phyloP scores from a whole-genome alignment of 1,140 invertebrate species.

The Rhopalosiphum maidis region DNA sequence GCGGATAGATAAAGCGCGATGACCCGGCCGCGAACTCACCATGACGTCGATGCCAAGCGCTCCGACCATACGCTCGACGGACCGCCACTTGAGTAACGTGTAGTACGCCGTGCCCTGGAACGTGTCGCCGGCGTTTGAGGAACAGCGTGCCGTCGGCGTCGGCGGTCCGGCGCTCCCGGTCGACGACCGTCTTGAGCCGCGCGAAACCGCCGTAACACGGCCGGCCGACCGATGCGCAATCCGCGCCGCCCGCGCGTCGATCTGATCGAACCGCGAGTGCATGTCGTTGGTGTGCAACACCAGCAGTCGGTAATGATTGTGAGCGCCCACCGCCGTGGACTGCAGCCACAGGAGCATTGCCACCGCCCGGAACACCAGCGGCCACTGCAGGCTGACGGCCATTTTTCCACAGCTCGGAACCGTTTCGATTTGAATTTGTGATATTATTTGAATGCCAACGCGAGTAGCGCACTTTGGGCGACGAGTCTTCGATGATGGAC shows the following conservation, averaged over 20 bases:
- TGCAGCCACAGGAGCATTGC: not conserved
- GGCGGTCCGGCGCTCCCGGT: constrained; percentile 64
- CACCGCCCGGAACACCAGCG: not conserved
- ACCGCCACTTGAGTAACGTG: constrained; percentile 77
- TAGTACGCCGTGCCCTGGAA: constrained; percentile 88
- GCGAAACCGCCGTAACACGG: constrained; percentile 74
- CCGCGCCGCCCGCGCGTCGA: constrained; percentile 59
- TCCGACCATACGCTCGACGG: constrained; percentile 79
- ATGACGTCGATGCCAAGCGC: constrained; percentile 79
- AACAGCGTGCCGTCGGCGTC: constrained; percentile 66
- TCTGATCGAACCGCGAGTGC: constrained; percentile 84
- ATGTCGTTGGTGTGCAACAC: constrained; percentile 91
- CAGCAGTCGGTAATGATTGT: constrained; percentile 59
- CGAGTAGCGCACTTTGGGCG: not conserved
- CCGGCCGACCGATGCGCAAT: constrained; percentile 52
- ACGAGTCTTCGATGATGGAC: no score
- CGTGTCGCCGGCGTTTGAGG: constrained; percentile 87
- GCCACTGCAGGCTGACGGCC: not conserved
- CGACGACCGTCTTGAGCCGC: constrained; percentile 72
- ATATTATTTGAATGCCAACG: not conserved
- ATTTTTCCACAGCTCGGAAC: not conserved
- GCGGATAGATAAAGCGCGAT: no score
- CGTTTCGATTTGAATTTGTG: not conserved
- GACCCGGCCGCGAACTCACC: constrained; percentile 65
- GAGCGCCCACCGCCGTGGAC: not conserved